Evolutionary conservation across 2,797 vertebrate species (phyloP), one percentile per base, ranked within the genome.

Genomic region (Cynopterus sphinx): DNA sequence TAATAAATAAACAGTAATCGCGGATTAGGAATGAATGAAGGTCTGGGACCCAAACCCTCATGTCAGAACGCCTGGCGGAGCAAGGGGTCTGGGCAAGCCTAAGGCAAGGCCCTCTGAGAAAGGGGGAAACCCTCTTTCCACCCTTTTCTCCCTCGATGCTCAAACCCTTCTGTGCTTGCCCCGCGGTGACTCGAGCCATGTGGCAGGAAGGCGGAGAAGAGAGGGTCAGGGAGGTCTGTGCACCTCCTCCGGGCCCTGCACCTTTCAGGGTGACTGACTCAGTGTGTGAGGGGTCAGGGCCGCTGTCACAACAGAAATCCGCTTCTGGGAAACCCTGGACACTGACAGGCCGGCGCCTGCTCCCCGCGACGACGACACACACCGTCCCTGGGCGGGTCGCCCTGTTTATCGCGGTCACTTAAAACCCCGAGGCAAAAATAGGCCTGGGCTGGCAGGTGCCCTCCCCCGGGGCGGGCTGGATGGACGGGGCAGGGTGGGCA

Each of bases 181-280:
- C 46, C 6, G n/a, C 17, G 9, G 31, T 2, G n/a, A 79, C 26
- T 41, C n/a, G 10, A 73, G 10, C 21, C 12, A 21, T 10, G 10
- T 4, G 19, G 24, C 21, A 16, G n/a, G 24, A 26, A 16, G n/a
- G 21, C 1, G 22, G 61, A 26, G 3, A 68, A 6, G 67, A 49
- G 5, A 21, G n/a, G 4, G 1, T 17, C 3, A 2, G 39, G 43
- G 7, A 16, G 46, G 5, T 5, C 43, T 3, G 19, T 11, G 36
- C 33, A 28, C 1, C 21, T 3, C 4, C 9, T 0, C 0, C 1
- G 2, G 33, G 21, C 41, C 59, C 71, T 17, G 9, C 16, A 2
- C 24, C 12, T 49, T 6, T 49, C 49, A 33, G 33, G 33, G 33
- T 33, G 33, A 33, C 33, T 33, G 33, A 33, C 33, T 33, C 33